Conservation (phyloP, 2,888 invertebrate species). For the Sesamia inferens region DNA sequence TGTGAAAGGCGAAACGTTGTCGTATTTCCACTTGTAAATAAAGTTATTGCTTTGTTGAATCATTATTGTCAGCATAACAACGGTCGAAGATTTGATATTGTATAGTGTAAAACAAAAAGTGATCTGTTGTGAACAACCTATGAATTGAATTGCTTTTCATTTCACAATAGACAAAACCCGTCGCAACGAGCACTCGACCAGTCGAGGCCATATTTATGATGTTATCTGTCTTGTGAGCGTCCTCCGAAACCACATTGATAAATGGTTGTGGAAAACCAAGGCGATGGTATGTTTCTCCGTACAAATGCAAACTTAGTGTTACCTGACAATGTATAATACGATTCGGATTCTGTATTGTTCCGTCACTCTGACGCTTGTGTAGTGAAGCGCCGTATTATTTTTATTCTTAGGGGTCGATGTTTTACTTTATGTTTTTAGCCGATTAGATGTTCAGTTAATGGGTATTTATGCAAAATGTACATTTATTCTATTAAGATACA, state of each 20-base stretch:
- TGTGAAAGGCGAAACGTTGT: slow-evolving; percentile 92
- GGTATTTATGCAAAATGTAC: neutral
- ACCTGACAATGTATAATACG: slow-evolving; percentile 67
- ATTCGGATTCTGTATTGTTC: slow-evolving; percentile 79
- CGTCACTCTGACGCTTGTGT: slow-evolving; percentile 85
- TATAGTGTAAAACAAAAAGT: slow-evolving; percentile 79
- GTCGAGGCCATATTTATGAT: slow-evolving; percentile 92
- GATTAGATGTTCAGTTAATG: slow-evolving; percentile 1
- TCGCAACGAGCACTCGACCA: slow-evolving; percentile 88
- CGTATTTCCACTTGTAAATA: slow-evolving; percentile 88
- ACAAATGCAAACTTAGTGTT: slow-evolving; percentile 61
- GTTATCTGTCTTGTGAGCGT: slow-evolving; percentile 90
- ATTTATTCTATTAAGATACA: slow-evolving; percentile 1
- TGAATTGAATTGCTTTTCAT: slow-evolving; percentile 81
- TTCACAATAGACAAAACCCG: slow-evolving; percentile 89
- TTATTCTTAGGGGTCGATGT: slow-evolving; percentile 61
- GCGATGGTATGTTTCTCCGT: slow-evolving; percentile 85
- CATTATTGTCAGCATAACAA: slow-evolving; percentile 72
- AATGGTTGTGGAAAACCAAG: slow-evolving; percentile 82
- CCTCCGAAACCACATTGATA: slow-evolving; percentile 87
- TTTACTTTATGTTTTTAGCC: slow-evolving; percentile 42
- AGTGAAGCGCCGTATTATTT: slow-evolving; percentile 85
- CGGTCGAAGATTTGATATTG: slow-evolving; percentile 69
- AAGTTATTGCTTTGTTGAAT: slow-evolving; percentile 81
- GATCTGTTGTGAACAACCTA: slow-evolving; percentile 76